Evolutionary conservation across 2,797 vertebrate genomes (phyloP), one percentile per base, ranked within the genome.

Genomic region (Dendrocincla tyrannina): DNA sequence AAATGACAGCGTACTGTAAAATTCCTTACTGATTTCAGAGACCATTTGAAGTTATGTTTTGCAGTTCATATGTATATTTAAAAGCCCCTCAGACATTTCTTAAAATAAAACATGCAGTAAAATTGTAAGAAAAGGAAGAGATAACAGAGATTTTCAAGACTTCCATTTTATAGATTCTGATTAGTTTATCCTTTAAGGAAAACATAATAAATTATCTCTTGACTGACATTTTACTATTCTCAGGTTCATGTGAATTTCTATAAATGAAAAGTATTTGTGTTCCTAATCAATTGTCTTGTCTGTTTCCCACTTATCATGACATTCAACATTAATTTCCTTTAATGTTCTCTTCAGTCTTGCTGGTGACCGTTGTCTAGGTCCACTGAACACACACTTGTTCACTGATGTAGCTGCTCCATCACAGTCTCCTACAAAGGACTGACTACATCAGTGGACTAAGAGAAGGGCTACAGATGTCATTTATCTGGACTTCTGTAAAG

Each of bases 21-120:
- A 90, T 84, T 92, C 67, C 55, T 95, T 85, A 17, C 68, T 90
- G 70, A 82, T 95, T 91, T 92, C 64, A 92, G 75, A 91, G 30
- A 11, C 41, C 24, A 76, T 88, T 80, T 93, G 83, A 92, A 85
- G 84, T 74, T 79, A 80, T 39, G 25, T 84, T 89, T 18, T 81
- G 68, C n/a, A 91, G 53, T 53, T 91, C 73, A 47, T 84, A 91
- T 52, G 75, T 63, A 74, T 85, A 86, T 95, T 91, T 79, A 79
- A 95, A 95, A 82, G 19, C 33, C 46, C 25, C 23, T 44, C 33
- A 62, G 79, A 68, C 7, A 83, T 92, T 80, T 91, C 27, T 72
- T 53, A 91, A 74, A 88, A 94, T 60, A 70, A 89, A 89, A 70
- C 75, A 79, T 25, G 15, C 3, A 17, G 33, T 69, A 85, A 79